Evolutionary conservation across 1,140 invertebrate species (phyloP), one percentile per base, ranked within the genome.

Genomic region (Drosophila azteca): DNA sequence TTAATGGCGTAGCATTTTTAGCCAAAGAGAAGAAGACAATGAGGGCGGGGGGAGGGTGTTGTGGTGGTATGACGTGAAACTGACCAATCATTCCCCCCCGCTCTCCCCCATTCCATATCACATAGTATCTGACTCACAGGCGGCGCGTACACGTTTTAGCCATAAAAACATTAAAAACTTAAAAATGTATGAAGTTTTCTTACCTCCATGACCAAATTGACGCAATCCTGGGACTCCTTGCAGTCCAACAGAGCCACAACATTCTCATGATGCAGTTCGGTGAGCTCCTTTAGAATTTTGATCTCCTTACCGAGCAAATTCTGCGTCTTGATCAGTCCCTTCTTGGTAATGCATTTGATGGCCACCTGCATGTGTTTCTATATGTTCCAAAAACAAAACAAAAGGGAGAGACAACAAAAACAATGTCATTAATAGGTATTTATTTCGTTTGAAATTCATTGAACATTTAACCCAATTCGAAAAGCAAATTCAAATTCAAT

Each of bases 271-370:
- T 99, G 97, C 50, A 99, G 93, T 91, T 97, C 96, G 35, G 98
- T 99, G 79, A 99, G 92, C 93, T 99, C 98, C 95, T 99, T 98
- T 35, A 99, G 93, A 90, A 99, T 99, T 93, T 99, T 99, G 50
- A 99, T 99, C 94, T 99, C 99, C 91, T 99, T 99, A 50, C 97
- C 97, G 3, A 99, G 94, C 66, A 99, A 94, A 92, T 97, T 98
- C 92, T 99, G 98, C 26, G 98, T 98, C 92, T 99, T 99, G 45
- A 97, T 96, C 64, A 99, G 94, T 90, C 97, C 99, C 92, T 99
- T 99, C 93, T 99, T 99, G 13, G 97, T 97, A 50, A 99, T 98
- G 91, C 97, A 96, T 93, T 99, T 99, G 49, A 99, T 98, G 50
- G 98, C 98, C 55, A 99, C 98, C 11, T 96, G 95, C 76, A 95